phyloP scores from a whole-genome alignment of 1,140 invertebrate species.

The Drosophila persimilis region DNA sequence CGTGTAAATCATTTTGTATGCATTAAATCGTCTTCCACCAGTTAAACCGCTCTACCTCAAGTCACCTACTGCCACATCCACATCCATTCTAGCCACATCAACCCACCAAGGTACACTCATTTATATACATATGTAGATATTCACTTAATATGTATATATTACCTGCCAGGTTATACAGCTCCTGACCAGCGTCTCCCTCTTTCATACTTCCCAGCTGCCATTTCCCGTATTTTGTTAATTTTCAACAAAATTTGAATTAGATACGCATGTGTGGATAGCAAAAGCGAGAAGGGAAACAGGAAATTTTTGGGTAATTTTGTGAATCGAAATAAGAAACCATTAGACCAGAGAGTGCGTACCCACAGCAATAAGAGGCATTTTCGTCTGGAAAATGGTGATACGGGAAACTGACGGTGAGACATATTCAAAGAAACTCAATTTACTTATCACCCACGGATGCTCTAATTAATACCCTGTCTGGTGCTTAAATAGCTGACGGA shows the following conservation, averaged over 20 bases:
- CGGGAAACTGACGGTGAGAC: background rate
- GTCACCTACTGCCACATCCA: background rate
- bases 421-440: no score
- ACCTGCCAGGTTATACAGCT: no score
- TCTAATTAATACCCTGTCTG: no score
- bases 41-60: conserved; percentile 6
- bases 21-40: conserved; percentile 76
- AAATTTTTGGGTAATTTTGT: conserved; percentile 20
- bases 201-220: background rate
- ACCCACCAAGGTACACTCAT: conserved; percentile 16
- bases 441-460: no score
- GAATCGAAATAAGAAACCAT: conserved; percentile 42
- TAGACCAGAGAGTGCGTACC: conserved; percentile 5
- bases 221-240: conserved; percentile 23
- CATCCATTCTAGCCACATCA: background rate
- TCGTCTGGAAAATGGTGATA: background rate
- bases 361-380: conserved; percentile 1
- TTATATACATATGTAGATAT: conserved; percentile 15
- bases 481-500: no score
- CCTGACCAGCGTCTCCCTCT: background rate
- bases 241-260: conserved; percentile 49
- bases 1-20: conserved; percentile 82
- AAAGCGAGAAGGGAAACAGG: background rate
- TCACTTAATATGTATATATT: background rate
- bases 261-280: conserved; percentile 29